Evolutionary conservation across 2,113 vertebrate genomes (phyloP).

Genomic region (Opisthocomus hoazin): DNA sequence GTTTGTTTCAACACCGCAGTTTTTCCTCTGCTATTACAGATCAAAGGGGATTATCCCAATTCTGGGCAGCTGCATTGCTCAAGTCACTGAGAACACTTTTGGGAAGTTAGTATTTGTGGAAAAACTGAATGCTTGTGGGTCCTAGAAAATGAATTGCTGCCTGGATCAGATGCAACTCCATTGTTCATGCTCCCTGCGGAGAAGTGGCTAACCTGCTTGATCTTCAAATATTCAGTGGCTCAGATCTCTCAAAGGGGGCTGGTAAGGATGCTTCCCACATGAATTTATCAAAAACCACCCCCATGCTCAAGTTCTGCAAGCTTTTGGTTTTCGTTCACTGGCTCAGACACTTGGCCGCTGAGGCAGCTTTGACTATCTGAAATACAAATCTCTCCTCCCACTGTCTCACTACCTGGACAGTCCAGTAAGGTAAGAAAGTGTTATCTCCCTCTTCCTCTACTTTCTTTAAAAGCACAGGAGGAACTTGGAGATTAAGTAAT

Average conservation of each 20-base stretch:
- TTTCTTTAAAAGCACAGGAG: conserved; percentile 12
- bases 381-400: not conserved
- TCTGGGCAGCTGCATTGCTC: conserved; percentile 11
- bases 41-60: not conserved
- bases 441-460: not conserved
- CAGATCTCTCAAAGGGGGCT: not conserved
- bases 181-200: not conserved
- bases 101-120: not conserved
- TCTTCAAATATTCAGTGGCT: not conserved
- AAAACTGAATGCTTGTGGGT: not conserved
- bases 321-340: not conserved
- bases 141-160: not conserved
- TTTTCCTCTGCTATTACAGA: not conserved
- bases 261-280: not conserved
- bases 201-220: not conserved
- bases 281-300: not conserved
- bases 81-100: not conserved
- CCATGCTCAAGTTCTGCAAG: not conserved
- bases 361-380: not conserved
- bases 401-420: not conserved
- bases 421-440: not conserved
- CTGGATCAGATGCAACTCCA: not conserved
- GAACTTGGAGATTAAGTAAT: conserved; percentile 11
- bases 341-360: not conserved
- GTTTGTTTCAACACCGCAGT: not conserved